Evolutionary conservation across 2,888 invertebrate species (phyloP).

Genomic region (Hofmannophila pseudospretella): DNA sequence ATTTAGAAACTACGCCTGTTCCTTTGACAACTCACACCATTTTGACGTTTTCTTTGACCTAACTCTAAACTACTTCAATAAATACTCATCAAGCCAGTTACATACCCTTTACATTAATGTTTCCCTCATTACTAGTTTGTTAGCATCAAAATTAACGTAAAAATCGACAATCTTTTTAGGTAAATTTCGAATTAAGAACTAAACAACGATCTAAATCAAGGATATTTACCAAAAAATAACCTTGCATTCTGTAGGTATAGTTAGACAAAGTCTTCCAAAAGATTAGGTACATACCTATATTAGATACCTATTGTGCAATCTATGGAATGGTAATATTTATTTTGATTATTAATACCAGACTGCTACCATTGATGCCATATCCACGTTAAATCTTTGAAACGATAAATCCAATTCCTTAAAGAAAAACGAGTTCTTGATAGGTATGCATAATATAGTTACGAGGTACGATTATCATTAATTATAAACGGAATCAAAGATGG

Average conservation of each 20-base stretch:
- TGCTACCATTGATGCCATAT: no score
- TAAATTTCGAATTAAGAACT: background rate
- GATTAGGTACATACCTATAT: slow-evolving; percentile 2
- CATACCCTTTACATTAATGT: slow-evolving; percentile 33
- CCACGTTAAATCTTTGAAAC: no score
- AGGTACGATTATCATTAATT: no score
- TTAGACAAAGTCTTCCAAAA: no score
- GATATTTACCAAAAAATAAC: background rate
- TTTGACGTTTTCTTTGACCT: slow-evolving; percentile 61
- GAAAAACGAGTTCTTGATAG: no score
- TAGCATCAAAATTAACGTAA: slow-evolving; percentile 7
- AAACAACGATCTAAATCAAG: background rate
- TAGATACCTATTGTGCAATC: no score
- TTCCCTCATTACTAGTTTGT: slow-evolving; percentile 10
- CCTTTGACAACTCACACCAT: slow-evolving; percentile 73
- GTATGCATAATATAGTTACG: no score
- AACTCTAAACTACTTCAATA: slow-evolving; percentile 25
- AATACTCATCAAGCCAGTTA: slow-evolving; percentile 42
- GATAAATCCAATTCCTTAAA: no score
- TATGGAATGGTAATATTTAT: no score
- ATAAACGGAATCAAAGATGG: no score
- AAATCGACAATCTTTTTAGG: background rate
- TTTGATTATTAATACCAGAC: no score
- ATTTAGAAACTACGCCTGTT: slow-evolving; percentile 66
- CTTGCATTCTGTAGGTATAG: background rate